Percentiles rank a stretch among this genome's conserved stretches.
phyloP scores from a whole-genome alignment of 2,797 vertebrate genomes.

The Phrynocephalus guinanensis region DNA sequence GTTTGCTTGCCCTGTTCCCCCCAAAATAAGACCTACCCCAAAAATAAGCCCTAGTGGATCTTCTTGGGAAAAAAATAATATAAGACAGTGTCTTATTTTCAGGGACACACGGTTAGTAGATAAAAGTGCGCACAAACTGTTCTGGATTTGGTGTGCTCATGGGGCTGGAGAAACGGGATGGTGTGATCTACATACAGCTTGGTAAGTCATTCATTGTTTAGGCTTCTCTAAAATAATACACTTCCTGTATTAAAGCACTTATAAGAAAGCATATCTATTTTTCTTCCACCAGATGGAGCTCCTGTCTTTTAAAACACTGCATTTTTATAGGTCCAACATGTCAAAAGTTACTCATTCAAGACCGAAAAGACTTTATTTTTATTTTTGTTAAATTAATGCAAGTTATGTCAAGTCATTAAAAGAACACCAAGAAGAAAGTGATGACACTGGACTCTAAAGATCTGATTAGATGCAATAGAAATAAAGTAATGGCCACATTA shows the following conservation, averaged over 20 bases:
- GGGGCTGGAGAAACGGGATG: not conserved
- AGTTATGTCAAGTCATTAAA: constrained; percentile 37
- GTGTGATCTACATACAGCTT: not conserved
- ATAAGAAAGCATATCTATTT: not conserved
- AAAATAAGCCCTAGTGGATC: too few species aligned
- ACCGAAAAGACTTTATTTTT: constrained; percentile 13
- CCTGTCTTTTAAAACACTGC: constrained; percentile 64
- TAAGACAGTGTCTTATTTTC: too few species aligned
- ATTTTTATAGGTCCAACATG: not conserved
- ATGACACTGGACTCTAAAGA: constrained; percentile 29
- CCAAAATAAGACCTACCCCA: too few species aligned
- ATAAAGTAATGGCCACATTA: constrained; percentile 19
- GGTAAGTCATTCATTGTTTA: not conserved
- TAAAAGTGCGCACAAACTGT: not conserved
- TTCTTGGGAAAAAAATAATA: too few species aligned
- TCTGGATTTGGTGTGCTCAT: not conserved
- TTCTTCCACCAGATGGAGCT: constrained; percentile 76
- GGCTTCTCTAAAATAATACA: not conserved
- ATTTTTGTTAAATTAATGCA: constrained; percentile 8
- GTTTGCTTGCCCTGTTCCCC: too few species aligned
- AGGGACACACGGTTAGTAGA: too few species aligned
- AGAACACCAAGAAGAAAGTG: constrained; percentile 1
- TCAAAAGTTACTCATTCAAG: not conserved
- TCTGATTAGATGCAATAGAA: constrained; percentile 22
- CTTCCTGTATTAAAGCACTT: not conserved